Evolutionary conservation across 2,888 invertebrate genomes (phyloP).

Genomic region (Drosophila algonquin): DNA sequence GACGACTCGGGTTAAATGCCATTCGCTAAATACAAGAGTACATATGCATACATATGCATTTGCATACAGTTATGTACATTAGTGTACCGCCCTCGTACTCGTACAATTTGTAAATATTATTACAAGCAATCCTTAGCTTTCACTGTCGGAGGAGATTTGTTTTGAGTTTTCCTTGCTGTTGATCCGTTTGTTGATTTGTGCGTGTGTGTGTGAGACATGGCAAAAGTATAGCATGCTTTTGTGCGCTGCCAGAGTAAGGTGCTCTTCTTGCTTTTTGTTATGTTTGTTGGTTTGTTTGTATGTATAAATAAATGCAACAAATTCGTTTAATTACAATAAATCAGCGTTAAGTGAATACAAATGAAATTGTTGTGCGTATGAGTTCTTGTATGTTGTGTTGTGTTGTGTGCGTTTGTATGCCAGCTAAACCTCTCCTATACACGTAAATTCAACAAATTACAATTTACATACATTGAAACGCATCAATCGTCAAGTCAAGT

Average conservation of each 20-base stretch:
- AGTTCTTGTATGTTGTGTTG: neutral
- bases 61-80: no score
- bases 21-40: constrained; percentile 71
- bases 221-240: constrained; percentile 42
- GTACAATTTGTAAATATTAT: constrained; percentile 32
- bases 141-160: constrained; percentile 32
- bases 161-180: constrained; percentile 58
- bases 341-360: constrained; percentile 38
- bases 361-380: constrained; percentile 19
- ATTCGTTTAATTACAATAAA: constrained; percentile 37
- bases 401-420: constrained; percentile 24
- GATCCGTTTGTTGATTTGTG: constrained; percentile 1
- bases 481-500: constrained; percentile 27
- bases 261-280: constrained; percentile 13
- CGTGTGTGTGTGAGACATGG: constrained; percentile 26
- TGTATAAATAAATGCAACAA: constrained; percentile 37
- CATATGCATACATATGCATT: constrained; percentile 29
- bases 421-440: constrained; percentile 56
- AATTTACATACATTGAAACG: constrained; percentile 64
- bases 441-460: constrained; percentile 71
- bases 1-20: constrained; percentile 71
- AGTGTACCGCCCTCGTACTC: no score
- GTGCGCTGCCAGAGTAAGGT: constrained; percentile 33
- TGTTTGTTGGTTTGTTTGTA: constrained; percentile 5
- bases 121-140: constrained; percentile 33